Evolutionary conservation across 2,888 invertebrate genomes (phyloP), one percentile per base, ranked within the genome.

Genomic region (Acutogordius australiensis): DNA sequence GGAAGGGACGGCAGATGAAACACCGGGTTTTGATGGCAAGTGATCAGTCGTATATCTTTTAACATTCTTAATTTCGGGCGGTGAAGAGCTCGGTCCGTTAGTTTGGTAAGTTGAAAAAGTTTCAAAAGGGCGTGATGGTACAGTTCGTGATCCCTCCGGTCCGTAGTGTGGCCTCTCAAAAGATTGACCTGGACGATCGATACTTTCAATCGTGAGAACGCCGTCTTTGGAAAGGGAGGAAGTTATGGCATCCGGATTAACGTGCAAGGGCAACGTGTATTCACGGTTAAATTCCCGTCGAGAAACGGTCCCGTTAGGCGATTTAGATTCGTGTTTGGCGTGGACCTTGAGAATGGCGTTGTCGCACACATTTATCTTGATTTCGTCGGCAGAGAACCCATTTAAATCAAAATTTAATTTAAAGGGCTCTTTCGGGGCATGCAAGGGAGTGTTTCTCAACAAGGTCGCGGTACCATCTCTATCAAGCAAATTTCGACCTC

Each of bases 221-320:
- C 69, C 69, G 18, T 65, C 65, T 2, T 64, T 64, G 27, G 63
- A 64, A 29, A 67, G 62, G 45, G 65, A 66, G 1, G 68, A 68
- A 1, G 63, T 63, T 23, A 69, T 62, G 27, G 63, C 63, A 56
- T 68, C 67, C 1, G 66, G 65, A 28, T 65, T 63, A n/a, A 69
- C 64, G 28, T 66, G 66, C 59, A 65, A 63, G 1, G 69, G 69
- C 2, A 69, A 61, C 1, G 65, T 61, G 63, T 65, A 69, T 56
- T 64, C 65, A 1, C 68, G 64, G 59, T 65, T 64, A 61, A 68
- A 69, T 61, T 69, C 68, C 13, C 66, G 64, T 61, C 65, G 65
- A 8, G 64, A 64, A 2, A 65, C 64, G 45, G 65, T 65, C n/a
- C 62, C 64, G 21, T 63, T 63, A 8, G 26, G 23, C 28, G 63